phyloP scores from a whole-genome alignment of 2,888 invertebrate genomes.

The Agrotis segetum region DNA sequence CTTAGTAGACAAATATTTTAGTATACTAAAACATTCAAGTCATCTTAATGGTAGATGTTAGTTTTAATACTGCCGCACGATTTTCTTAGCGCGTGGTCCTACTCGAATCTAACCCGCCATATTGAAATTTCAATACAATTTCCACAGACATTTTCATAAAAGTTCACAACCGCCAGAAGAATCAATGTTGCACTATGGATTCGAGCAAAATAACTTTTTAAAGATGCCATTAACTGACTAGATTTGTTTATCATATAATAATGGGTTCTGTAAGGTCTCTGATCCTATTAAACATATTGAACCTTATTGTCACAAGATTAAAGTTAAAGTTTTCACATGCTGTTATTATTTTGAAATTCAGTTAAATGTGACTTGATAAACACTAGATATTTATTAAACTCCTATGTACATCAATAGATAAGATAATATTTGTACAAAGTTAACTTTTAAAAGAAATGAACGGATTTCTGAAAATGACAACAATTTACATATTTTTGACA shows the following conservation, averaged over 20 bases:
- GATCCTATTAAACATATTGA: not conserved
- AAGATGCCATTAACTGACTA: conserved; percentile 7
- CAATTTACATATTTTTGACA: not conserved
- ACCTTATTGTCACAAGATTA: not conserved
- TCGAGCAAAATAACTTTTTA: not conserved
- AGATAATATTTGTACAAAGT: not conserved
- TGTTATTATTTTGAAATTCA: no score
- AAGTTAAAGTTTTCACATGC: not conserved
- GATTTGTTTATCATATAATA: no score
- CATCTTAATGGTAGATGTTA: no score
- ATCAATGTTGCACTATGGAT: conserved; percentile 4
- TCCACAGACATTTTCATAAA: not conserved
- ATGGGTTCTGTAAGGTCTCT: not conserved
- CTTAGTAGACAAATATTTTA: no score
- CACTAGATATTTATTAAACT: not conserved
- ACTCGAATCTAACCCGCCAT: not conserved
- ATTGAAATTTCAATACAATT: not conserved
- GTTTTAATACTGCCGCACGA: no score
- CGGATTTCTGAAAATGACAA: not conserved
- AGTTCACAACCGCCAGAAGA: not conserved
- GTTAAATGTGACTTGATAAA: conserved; percentile 4
- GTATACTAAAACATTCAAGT: not conserved
- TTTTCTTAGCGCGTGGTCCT: no score
- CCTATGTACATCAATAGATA: not conserved
- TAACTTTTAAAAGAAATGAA: not conserved